Base-by-base conservation (phyloP, 1,140 invertebrate genomes). In the Oncopeltus fasciatus region DNA sequence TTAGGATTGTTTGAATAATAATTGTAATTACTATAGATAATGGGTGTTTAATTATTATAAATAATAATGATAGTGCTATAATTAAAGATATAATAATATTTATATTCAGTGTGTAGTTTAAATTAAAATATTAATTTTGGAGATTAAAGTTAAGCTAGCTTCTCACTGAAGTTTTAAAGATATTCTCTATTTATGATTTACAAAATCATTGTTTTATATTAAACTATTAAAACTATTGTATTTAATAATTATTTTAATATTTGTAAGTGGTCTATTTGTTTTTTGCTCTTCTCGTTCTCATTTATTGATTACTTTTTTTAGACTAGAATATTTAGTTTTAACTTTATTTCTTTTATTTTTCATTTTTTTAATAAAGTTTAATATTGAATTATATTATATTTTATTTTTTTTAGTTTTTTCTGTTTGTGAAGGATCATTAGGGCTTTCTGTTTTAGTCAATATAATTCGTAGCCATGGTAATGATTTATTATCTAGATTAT, bases 171-270 rank as follows among this genome's bases (percentile, higher is more conserved):
- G 74, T 72, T 76, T 76, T 76, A 76, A 74, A 78, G 75, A 67
- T 60, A 46, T 38, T 61, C 69, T 70, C 74, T 78, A 77, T 72
- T 72, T 74, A 76, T 78, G 74, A 69, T 77, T 79, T 80, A 78
- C 74, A 79, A 79, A 72, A 78, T 74, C 74, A 78, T 75, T 76
- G 71, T 78, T 79, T 68, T 78, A n/a, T 77, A 68, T 78, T 78
- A 78, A 80, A 76, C 74, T 78, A 78, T 76, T 74, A 78, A 76
- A 76, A 76, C 75, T 72, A 68, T 65, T 65, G 66, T 68, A 69
- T 71, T 70, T 68, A 69, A 66, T 68, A 68, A 63, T 70, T 66
- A 68, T 72, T 61, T 65, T 75, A 71, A 71, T 75, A 68, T 75
- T 72, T 74, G 61, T 74, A 57, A 61, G 67, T 58, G 69, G 71